These are phyloP conservation scores for Tyrannus savana DNA, from an alignment of 2,113 vertebrate species.

Conservation along the genomic window DNA sequence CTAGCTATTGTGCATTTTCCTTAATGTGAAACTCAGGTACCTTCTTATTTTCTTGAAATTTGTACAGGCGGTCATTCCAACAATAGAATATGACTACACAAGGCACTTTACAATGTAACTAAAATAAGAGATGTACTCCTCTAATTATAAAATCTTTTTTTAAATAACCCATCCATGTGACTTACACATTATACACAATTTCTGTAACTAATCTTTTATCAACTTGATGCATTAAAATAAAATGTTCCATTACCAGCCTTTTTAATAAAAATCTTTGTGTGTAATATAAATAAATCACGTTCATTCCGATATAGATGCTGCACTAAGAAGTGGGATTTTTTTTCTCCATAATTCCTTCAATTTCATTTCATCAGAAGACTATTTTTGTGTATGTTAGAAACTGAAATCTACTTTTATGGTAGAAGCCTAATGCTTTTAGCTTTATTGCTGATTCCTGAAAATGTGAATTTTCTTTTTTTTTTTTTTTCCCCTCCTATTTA, in stretches of 20 bases:
- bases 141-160: constrained; percentile 69
- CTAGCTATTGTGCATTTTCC: constrained; percentile 58
- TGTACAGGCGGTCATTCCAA: constrained; percentile 99
- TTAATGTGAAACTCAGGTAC: constrained; percentile 88
- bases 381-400: not conserved
- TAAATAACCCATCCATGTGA: constrained; percentile 72
- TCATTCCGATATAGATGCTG: constrained; percentile 17
- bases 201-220: constrained; percentile 78
- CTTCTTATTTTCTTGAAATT: constrained; percentile 99
- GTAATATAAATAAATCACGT: constrained; percentile 68
- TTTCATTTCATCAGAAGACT: not conserved
- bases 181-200: constrained; percentile 66
- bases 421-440: not conserved
- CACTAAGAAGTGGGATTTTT: not conserved
- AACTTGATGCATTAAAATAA: constrained; percentile 79
- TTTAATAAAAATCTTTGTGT: constrained; percentile 79
- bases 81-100: constrained; percentile 99
- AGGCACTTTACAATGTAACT: constrained; percentile 98
- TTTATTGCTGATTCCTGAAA: not conserved
- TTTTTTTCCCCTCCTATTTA: not conserved
- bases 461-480: not conserved
- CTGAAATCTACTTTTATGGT: not conserved
- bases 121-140: constrained; percentile 34
- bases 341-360: not conserved
- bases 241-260: constrained; percentile 78